Conservation (phyloP, 2,113 vertebrate genomes). For the Mustela lutreola region DNA sequence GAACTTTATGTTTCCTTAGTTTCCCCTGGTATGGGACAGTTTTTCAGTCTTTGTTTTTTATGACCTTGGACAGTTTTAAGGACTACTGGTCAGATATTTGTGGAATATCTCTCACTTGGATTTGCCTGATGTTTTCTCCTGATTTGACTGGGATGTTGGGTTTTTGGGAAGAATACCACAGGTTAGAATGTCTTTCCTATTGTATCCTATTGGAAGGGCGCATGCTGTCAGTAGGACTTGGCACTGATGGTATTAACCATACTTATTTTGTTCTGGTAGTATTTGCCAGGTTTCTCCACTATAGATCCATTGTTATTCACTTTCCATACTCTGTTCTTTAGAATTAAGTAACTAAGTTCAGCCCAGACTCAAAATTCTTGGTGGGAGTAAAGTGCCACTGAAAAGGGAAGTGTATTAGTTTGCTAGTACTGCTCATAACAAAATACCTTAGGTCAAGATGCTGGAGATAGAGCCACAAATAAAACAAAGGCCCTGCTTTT, state of each 20-base stretch:
- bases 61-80: background rate
- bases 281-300: background rate
- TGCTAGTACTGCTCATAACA: background rate
- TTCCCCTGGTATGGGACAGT: background rate
- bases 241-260: background rate
- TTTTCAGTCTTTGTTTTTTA: background rate
- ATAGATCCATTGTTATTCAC: background rate
- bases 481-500: background rate
- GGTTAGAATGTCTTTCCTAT: background rate
- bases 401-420: background rate
- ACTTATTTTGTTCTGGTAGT: background rate
- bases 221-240: background rate
- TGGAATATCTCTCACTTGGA: background rate
- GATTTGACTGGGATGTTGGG: background rate
- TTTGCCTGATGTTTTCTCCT: background rate
- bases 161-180: background rate
- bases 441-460: background rate
- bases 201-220: background rate
- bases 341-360: background rate
- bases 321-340: background rate
- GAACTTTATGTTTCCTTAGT: background rate
- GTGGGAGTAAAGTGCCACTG: background rate
- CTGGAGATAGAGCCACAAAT: background rate
- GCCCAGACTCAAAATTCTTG: background rate
- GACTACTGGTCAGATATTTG: background rate